Conservation (phyloP, 2,113 vertebrate species). For the Scytalopus superciliaris region DNA sequence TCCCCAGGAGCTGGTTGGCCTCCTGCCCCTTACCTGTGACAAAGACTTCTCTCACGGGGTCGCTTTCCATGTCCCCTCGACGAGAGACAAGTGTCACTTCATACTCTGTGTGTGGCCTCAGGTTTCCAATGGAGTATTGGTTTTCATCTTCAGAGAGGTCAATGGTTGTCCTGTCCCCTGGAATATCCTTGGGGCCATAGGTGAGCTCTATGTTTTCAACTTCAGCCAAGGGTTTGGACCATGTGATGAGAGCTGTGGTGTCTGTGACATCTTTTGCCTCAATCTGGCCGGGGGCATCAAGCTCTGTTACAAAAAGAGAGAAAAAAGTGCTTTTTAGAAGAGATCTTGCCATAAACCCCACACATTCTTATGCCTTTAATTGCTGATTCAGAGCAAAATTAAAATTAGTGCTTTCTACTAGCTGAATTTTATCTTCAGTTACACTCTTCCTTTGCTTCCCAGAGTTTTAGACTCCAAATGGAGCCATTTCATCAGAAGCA, state of each 20-base stretch:
- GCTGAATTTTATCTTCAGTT: neutral
- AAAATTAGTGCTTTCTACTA: neutral
- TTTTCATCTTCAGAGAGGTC: constrained; percentile 86
- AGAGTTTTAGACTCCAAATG: neutral
- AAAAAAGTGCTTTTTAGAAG: neutral
- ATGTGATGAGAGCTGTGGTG: constrained; percentile 89
- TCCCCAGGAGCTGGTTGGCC: neutral
- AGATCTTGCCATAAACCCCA: neutral
- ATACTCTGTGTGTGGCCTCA: constrained; percentile 89
- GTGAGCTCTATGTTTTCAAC: constrained; percentile 86
- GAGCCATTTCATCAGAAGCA: neutral
- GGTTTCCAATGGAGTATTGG: constrained; percentile 87
- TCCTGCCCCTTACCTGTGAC: constrained; percentile 81
- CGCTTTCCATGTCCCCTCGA: constrained; percentile 80
- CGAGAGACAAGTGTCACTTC: constrained; percentile 85
- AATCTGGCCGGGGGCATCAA: constrained; percentile 90
- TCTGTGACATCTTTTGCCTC: constrained; percentile 92
- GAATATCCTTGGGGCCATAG: constrained; percentile 80
- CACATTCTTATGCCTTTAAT: neutral
- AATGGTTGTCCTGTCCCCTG: constrained; percentile 79
- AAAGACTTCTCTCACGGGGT: constrained; percentile 83
- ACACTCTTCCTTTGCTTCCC: neutral
- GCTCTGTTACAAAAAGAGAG: constrained; percentile 67
- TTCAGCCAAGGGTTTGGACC: constrained; percentile 89
- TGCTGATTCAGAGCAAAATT: neutral